These are phyloP conservation scores for Nephila pilipes DNA, from an alignment of 1,140 invertebrate species.

Conservation along the genomic window DNA sequence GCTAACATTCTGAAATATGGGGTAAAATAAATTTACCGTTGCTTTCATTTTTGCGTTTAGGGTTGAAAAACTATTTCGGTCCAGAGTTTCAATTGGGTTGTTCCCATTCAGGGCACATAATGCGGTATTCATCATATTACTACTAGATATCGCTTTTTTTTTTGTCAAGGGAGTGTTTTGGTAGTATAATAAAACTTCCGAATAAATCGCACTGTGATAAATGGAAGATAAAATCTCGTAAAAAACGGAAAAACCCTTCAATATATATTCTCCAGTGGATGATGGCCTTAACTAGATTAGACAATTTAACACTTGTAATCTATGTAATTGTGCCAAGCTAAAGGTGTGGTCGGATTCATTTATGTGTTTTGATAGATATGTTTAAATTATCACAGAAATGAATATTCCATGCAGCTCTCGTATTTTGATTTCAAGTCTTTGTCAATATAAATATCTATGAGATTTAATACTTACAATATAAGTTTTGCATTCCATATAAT, in stretches of 20 bases:
- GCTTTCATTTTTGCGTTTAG: slow-evolving; percentile 7
- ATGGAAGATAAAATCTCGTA: slow-evolving; percentile 32
- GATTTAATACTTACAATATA: too few species aligned
- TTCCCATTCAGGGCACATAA: slow-evolving; percentile 63
- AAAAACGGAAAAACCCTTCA: slow-evolving; percentile 25
- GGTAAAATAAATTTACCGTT: slow-evolving; percentile 43
- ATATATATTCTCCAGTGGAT: not conserved
- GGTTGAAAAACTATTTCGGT: slow-evolving; percentile 25
- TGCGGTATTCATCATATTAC: slow-evolving; percentile 57
- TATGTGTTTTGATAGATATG: too few species aligned
- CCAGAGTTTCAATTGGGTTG: slow-evolving; percentile 42
- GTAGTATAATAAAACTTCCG: not conserved
- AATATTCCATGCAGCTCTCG: too few species aligned
- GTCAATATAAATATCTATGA: too few species aligned
- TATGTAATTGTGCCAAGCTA: too few species aligned
- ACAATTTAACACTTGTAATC: too few species aligned
- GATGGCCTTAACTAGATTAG: not conserved
- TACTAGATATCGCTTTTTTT: slow-evolving; percentile 21
- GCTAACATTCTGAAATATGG: slow-evolving; percentile 57
- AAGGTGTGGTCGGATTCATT: too few species aligned
- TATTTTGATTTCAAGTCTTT: too few species aligned
- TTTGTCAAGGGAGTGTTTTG: slow-evolving; percentile 14
- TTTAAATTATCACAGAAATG: too few species aligned
- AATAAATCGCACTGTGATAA: slow-evolving; percentile 54
- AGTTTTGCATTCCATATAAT: too few species aligned